These are phyloP conservation scores for Stegastes partitus DNA, from an alignment of 2,113 vertebrate species.

Conservation along the genomic window DNA sequence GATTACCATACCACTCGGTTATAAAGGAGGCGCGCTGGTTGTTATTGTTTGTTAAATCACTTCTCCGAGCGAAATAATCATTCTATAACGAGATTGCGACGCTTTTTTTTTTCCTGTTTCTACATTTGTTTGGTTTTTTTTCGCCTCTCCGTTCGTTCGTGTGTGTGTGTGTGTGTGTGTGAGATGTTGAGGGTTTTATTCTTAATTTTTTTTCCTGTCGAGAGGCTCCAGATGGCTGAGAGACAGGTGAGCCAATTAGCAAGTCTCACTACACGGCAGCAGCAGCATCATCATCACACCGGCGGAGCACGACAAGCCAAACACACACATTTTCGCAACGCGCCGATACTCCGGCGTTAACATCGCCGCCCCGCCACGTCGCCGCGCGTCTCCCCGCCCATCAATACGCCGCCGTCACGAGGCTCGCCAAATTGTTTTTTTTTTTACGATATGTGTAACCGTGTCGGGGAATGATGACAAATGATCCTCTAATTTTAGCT, in stretches of 20 bases:
- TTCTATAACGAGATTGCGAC: slow-evolving; percentile 11
- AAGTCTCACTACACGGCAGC: slow-evolving; percentile 79
- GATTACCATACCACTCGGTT: background rate
- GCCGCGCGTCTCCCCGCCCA: slow-evolving; percentile 23
- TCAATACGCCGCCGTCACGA: slow-evolving; percentile 31
- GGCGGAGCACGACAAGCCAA: slow-evolving; percentile 61
- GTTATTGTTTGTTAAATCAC: slow-evolving; percentile 36
- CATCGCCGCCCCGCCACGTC: background rate
- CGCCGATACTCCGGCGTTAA: slow-evolving; percentile 48
- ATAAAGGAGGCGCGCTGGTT: background rate
- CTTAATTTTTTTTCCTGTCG: slow-evolving; percentile 14
- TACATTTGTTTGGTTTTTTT: slow-evolving; percentile 37
- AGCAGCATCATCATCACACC: slow-evolving; percentile 80
- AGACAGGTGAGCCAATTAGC: slow-evolving; percentile 86
- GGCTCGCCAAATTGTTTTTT: slow-evolving; percentile 56
- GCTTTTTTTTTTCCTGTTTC: slow-evolving; percentile 13
- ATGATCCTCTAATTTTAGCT: slow-evolving; percentile 50
- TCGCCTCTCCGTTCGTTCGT: slow-evolving; percentile 36
- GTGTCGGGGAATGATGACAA: slow-evolving; percentile 60
- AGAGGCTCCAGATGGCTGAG: slow-evolving; percentile 84
- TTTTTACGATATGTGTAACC: background rate
- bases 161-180: slow-evolving; percentile 46
- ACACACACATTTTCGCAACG: slow-evolving; percentile 28
- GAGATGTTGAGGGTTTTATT: slow-evolving; percentile 40
- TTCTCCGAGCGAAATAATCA: slow-evolving; percentile 12